Base-by-base conservation (phyloP, 2,797 vertebrate species). In the Gymnoscopelus braueri region DNA sequence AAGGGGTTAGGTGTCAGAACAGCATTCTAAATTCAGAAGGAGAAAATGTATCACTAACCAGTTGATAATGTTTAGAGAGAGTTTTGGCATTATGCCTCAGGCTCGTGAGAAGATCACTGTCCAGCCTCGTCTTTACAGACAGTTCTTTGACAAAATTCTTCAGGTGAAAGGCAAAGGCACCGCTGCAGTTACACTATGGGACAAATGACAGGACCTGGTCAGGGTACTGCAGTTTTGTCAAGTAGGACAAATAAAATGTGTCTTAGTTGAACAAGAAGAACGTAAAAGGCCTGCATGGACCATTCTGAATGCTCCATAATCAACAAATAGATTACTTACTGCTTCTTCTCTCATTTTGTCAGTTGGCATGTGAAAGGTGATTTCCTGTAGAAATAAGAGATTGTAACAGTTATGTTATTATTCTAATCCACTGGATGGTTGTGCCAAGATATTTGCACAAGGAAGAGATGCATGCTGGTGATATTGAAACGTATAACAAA, bases 111-210 rank as follows among this genome's bases (percentile, higher is more conserved):
- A 50, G n/a, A 13, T 67, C 52, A 0, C 0, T 0, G 5, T n/a
- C 1, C 1, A 2, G 0, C 0, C 9, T 0, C 0, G 0, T 24
- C 5, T 7, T 4, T 4, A 0, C 5, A 19, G 19, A 19, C 3
- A 67, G 0, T 3, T 14, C 3, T 2, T 0, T 2, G 0, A 77
- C 24, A 10, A 32, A 2, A 1, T 4, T 0, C 0, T 12, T 24
- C 56, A 82, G 67, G 5, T 58, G 0, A 23, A 26, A 0, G 10
- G 49, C 19, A 51, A 78, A 80, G 2, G 0, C 0, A 1, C 1
- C 9, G 9, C 15, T 10, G 47, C 72, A 80, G 2, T 1, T 1
- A 52, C 69, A 80, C 81, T 74, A 52, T 53, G 47, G 50, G 23
- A 23, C 6, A 29, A 35, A 26, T 60, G 4, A 14, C 11, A 6